Conservation (phyloP, 2,888 invertebrate species). For the Cistogaster globosa region DNA sequence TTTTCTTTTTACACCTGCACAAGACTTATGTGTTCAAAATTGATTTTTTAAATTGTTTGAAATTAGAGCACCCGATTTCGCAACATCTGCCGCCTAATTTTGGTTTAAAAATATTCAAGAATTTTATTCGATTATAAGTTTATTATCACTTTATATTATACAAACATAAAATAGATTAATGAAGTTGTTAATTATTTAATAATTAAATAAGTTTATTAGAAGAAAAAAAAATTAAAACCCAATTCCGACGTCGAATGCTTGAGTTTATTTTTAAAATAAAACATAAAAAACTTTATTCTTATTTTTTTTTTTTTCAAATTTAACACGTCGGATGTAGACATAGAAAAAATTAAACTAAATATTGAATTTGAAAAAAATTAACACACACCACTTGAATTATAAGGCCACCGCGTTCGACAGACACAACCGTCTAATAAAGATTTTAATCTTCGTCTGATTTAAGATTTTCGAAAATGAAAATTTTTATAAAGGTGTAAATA, state of each 20-base stretch:
- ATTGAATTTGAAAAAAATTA: slow-evolving; percentile 29
- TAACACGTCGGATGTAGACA: slow-evolving; percentile 49
- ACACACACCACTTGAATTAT: slow-evolving; percentile 63
- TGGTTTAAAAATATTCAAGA: slow-evolving; percentile 11
- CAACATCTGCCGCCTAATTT: slow-evolving; percentile 63
- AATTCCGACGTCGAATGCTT: slow-evolving; percentile 46
- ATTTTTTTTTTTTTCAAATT: slow-evolving; percentile 50
- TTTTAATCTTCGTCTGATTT: slow-evolving; percentile 81
- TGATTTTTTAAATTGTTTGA: slow-evolving; percentile 36
- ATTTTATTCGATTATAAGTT: neutral
- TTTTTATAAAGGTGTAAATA: slow-evolving; percentile 66
- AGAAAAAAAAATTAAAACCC: slow-evolving; percentile 13
- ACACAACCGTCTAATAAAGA: slow-evolving; percentile 83
- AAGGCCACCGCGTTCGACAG: slow-evolving; percentile 73
- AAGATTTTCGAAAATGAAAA: slow-evolving; percentile 72
- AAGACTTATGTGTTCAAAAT: neutral
- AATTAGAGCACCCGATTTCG: slow-evolving; percentile 64
- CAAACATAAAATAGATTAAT: slow-evolving; percentile 22
- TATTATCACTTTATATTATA: slow-evolving; percentile 13
- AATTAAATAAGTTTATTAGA: neutral
- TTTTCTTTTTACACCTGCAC: slow-evolving; percentile 44
- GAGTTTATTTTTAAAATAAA: slow-evolving; percentile 65
- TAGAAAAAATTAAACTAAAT: slow-evolving; percentile 40
- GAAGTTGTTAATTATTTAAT: slow-evolving; percentile 13
- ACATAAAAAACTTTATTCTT: slow-evolving; percentile 25